Evolutionary conservation across 2,797 vertebrate genomes (phyloP).

Genomic region (Oreonectes daqikongensis): DNA sequence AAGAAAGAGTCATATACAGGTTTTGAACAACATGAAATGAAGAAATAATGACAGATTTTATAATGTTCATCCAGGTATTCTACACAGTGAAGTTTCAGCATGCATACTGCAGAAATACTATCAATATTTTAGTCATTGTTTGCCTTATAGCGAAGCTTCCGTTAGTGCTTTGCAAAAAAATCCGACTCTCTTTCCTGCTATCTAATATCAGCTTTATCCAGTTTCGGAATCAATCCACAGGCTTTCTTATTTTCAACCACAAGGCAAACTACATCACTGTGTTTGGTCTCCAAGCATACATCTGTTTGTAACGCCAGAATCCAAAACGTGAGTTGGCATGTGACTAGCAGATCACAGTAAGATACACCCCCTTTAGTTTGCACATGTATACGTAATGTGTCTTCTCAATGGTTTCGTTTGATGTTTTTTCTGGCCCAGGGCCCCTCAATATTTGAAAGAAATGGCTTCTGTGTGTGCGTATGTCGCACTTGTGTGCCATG

Average conservation of each 20-base stretch:
- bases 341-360: neutral
- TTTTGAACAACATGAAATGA: too few relatives aligned
- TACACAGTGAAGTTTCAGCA: neutral
- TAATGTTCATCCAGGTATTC: too few relatives aligned
- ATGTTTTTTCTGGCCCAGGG: neutral
- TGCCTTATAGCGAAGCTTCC: neutral
- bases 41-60: neutral
- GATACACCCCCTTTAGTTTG: neutral
- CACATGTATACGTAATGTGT: neutral
- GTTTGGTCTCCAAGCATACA: neutral
- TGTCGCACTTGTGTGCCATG: conserved; percentile 6
- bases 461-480: neutral
- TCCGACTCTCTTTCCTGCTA: neutral
- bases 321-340: neutral
- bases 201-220: neutral
- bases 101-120: neutral
- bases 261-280: neutral
- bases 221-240: neutral
- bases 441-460: neutral
- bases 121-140: neutral
- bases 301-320: neutral
- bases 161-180: neutral
- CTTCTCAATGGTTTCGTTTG: neutral
- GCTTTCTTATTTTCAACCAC: neutral
- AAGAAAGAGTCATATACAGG: too few relatives aligned